Percentiles rank a stretch among this genome's conserved stretches.
Evolutionary conservation across 2,797 vertebrate genomes (phyloP).

Genomic region (Paramormyrops hopkinsi): DNA sequence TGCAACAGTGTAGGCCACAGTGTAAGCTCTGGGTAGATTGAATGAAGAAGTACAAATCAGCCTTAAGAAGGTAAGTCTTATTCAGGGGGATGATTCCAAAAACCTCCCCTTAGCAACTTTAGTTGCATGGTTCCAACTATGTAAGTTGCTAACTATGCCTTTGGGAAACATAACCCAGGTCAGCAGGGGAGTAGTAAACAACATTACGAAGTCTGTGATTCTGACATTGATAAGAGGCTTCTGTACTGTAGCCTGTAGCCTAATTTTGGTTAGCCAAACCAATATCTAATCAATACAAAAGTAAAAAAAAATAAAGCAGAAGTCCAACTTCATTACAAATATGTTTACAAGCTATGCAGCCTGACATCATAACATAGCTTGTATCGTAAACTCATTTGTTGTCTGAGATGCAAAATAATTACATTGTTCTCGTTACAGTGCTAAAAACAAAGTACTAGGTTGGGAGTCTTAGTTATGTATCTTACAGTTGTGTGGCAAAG

Average conservation of each 20-base stretch:
- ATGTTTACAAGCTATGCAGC: neutral
- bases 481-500: too few relatives aligned
- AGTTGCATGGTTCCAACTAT: neutral
- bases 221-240: neutral
- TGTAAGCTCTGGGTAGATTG: neutral
- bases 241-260: neutral
- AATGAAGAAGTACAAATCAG: neutral
- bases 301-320: neutral
- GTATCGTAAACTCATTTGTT: neutral
- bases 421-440: neutral
- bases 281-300: neutral
- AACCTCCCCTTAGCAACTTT: neutral
- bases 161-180: neutral
- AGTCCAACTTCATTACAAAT: neutral
- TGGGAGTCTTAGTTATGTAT: neutral
- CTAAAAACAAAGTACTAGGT: neutral
- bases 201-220: neutral
- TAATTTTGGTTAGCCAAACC: neutral
- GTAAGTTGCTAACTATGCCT: neutral
- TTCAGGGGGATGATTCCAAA: neutral
- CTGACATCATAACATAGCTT: neutral
- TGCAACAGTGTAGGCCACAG: too few relatives aligned
- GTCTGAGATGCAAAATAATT: neutral
- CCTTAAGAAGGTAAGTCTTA: neutral
- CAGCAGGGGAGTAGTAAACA: neutral